phyloP scores from a whole-genome alignment of 2,797 vertebrate species.

The Acanthopagrus latus region DNA sequence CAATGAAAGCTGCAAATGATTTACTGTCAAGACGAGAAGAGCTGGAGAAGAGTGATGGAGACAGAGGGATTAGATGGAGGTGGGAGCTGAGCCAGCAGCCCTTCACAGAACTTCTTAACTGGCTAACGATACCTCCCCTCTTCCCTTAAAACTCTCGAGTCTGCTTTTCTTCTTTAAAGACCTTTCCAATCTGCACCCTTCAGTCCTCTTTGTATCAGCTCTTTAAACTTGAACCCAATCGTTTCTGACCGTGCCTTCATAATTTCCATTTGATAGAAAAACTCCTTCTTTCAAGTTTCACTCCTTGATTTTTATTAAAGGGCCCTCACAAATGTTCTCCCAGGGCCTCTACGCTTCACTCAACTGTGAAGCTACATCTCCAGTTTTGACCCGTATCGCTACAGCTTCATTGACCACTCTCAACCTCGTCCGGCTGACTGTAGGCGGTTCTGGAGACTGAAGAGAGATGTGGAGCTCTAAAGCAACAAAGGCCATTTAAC shows the following conservation, averaged over 20 bases:
- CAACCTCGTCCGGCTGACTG: neutral
- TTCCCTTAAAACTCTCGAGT: neutral
- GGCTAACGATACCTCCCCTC: neutral
- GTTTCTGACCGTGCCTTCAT: neutral
- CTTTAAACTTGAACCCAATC: neutral
- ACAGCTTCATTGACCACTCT: neutral
- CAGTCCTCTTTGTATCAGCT: neutral
- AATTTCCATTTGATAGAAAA: neutral
- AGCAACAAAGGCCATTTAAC: neutral
- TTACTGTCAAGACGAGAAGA: slow-evolving; percentile 18
- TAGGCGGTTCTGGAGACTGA: neutral
- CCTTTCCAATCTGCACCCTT: neutral
- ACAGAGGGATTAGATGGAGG: neutral
- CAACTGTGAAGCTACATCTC: slow-evolving; percentile 7
- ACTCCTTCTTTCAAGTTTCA: neutral
- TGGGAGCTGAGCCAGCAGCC: slow-evolving; percentile 46
- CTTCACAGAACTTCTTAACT: slow-evolving; percentile 3
- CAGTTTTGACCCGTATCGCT: neutral
- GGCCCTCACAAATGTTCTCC: neutral
- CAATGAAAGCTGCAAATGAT: slow-evolving; percentile 37
- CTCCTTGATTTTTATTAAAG: neutral
- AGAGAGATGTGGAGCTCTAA: neutral
- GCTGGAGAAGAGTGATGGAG: slow-evolving; percentile 19
- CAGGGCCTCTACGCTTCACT: neutral
- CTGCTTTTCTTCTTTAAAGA: neutral